Base-by-base conservation (phyloP, 2,113 vertebrate genomes). In the Parus major region DNA sequence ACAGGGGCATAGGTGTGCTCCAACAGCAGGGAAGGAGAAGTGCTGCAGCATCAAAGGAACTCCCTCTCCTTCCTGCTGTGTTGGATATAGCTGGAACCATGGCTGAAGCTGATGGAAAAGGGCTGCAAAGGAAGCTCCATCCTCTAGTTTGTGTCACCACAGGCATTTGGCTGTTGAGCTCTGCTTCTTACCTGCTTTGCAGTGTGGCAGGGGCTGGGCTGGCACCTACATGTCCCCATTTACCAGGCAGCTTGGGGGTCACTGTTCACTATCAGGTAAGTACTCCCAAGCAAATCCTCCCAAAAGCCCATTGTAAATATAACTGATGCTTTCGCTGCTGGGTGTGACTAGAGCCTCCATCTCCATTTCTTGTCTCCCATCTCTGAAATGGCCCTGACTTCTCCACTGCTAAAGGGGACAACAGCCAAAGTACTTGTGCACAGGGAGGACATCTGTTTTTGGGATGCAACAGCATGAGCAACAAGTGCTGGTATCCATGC, bases 51-150 rank as follows among this genome's bases (percentile, higher is more conserved):
- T 9, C 13, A 18, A 12, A 41, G 68, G 6, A n/a, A 20, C 39
- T 42, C 41, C 20, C 11, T 71, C 36, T 82, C 22, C 56, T 24
- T 61, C 20, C 59, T 27, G 41, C 41, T 50, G 16, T 5, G 13
- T 4, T 4, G 4, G 33, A 33, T 65, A 46, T 1, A 5, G 9
- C 61, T 33, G 61, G 73, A 52, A 29, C 64, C 7, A 0, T 0
- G 3, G 61, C 44, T 5, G 1, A n/a, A 33, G 53, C 9, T 3
- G 2, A 17, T 2, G 29, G 39, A 39, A 61, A 69, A 69, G 21
- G 41, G 9, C 36, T 28, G 6, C 15, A 2, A 5, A 35, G 28
- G 27, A 28, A 78, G n/a, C 47, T 79, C 71, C 42, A 24, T n/a
- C 15, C 7, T 29, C 42, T 33, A 52, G 39, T 65, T 85, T 82